phyloP scores from a whole-genome alignment of 1,140 invertebrate genomes.

The Drosophila nebulosa region DNA sequence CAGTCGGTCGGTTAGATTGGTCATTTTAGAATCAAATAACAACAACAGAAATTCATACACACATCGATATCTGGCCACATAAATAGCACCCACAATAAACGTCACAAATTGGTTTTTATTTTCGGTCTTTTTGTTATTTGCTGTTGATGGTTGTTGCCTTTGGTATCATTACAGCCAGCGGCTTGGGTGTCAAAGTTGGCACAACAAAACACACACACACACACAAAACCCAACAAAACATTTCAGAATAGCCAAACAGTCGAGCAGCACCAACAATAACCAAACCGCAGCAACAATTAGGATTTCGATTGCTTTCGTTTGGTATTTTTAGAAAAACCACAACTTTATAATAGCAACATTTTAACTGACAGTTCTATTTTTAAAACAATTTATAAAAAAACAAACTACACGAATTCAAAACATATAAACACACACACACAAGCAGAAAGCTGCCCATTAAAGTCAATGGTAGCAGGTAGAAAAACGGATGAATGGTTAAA shows the following conservation, averaged over 20 bases:
- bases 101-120: conserved; percentile 67
- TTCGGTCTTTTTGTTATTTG: conserved; percentile 18
- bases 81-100: conserved; percentile 59
- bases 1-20: not conserved
- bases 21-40: conserved; percentile 55
- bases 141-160: conserved; percentile 17
- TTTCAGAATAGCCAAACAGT: too few species aligned
- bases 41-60: conserved; percentile 5
- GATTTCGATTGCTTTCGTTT: conserved; percentile 37
- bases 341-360: conserved; percentile 61
- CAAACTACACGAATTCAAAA: not conserved
- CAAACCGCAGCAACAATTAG: conserved; percentile 63
- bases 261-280: conserved; percentile 19
- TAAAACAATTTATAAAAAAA: conserved; percentile 49
- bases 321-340: conserved; percentile 68
- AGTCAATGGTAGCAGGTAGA: too few species aligned
- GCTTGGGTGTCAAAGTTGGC: conserved; percentile 63
- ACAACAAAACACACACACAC: too few species aligned
- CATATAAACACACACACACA: too few species aligned
- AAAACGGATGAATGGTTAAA: too few species aligned
- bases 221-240: too few species aligned
- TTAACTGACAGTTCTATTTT: conserved; percentile 69
- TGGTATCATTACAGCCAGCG: conserved; percentile 7
- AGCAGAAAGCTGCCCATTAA: too few species aligned
- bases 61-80: conserved; percentile 21